Evolutionary conservation across 2,888 invertebrate species (phyloP).

Genomic region (Campoletis raptor): DNA sequence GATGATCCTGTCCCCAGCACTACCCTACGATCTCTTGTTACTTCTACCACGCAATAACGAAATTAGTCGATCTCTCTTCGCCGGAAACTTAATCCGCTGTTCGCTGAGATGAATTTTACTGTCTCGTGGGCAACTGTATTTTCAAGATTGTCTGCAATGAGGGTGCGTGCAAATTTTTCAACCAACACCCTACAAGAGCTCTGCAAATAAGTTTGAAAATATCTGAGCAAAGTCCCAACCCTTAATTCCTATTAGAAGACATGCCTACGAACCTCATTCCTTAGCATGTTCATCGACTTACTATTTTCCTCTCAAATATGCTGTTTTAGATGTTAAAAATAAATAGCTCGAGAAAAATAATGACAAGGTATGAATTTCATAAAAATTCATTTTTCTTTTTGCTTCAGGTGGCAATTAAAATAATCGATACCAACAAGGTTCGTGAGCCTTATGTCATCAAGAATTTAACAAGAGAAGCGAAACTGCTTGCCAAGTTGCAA

Average conservation of each 20-base stretch:
- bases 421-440: slow-evolving; percentile 90
- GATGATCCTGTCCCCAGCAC: slow-evolving; percentile 2
- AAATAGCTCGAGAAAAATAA: background rate
- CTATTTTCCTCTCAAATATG: background rate
- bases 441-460: slow-evolving; percentile 91
- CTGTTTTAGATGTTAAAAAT: background rate
- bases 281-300: background rate
- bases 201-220: background rate
- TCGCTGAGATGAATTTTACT: slow-evolving; percentile 10
- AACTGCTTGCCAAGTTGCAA: slow-evolving; percentile 89
- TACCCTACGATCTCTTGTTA: background rate
- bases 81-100: slow-evolving; percentile 15
- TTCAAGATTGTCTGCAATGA: background rate
- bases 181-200: background rate
- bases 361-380: background rate
- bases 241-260: background rate
- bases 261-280: background rate
- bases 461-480: slow-evolving; percentile 90
- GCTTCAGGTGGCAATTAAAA: slow-evolving; percentile 90
- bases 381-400: slow-evolving; percentile 52
- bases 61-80: slow-evolving; percentile 15
- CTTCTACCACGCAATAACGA: slow-evolving; percentile 19
- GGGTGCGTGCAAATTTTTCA: background rate
- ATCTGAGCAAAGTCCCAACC: background rate
- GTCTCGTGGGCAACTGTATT: background rate